phyloP scores from a whole-genome alignment of 2,113 vertebrate species.

The Ciconia maguari region DNA sequence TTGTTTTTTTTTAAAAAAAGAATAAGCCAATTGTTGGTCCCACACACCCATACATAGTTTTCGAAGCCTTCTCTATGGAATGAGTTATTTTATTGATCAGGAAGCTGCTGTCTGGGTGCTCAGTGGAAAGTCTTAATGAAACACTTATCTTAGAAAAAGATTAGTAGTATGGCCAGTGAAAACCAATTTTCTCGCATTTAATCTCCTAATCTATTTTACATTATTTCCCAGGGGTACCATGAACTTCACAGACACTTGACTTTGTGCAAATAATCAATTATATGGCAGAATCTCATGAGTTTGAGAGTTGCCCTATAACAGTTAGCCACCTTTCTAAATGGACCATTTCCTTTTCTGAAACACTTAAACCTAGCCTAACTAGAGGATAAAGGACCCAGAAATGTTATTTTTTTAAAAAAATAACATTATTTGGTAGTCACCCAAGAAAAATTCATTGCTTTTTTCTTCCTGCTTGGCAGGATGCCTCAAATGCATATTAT shows the following conservation, averaged over 20 bases:
- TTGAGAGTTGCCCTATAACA: slow-evolving; percentile 71
- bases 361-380: not conserved
- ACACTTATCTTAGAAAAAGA: slow-evolving; percentile 79
- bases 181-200: slow-evolving; percentile 83
- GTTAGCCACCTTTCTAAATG: slow-evolving; percentile 69
- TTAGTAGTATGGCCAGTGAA: slow-evolving; percentile 80
- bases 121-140: slow-evolving; percentile 76
- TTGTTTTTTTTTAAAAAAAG: not conserved
- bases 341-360: slow-evolving; percentile 52
- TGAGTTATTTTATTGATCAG: slow-evolving; percentile 72
- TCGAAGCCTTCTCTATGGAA: slow-evolving; percentile 51
- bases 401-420: too few species aligned
- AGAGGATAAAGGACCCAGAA: not conserved
- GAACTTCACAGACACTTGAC: slow-evolving; percentile 78
- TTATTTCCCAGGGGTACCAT: slow-evolving; percentile 82
- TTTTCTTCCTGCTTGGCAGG: not conserved
- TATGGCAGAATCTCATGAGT: slow-evolving; percentile 73
- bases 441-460: not conserved
- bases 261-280: slow-evolving; percentile 84
- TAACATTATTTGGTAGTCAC: not conserved
- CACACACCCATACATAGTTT: not conserved
- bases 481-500: not conserved
- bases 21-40: not conserved
- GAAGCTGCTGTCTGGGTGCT: slow-evolving; percentile 33
- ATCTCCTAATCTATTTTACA: slow-evolving; percentile 86